A percentile compares a stretch with the other conserved stretches of the same genome.
These are phyloP conservation scores for Plodia interpunctella DNA, from an alignment of 1,140 invertebrate species.

Conservation along the genomic window DNA sequence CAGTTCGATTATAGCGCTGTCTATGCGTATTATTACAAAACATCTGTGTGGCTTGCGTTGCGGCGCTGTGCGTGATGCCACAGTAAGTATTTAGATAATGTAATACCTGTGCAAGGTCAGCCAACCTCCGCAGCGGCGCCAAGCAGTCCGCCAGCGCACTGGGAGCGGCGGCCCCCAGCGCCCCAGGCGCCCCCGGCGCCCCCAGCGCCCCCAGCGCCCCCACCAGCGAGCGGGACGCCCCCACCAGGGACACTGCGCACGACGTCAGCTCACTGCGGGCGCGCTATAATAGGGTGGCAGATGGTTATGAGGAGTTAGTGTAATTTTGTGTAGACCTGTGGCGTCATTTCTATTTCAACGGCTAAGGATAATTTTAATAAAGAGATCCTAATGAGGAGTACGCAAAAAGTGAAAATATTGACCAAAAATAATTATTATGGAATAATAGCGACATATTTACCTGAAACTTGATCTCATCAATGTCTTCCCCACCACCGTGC, in stretches of 20 bases:
- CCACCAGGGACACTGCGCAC: constrained; percentile 88
- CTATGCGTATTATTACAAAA: too few species aligned
- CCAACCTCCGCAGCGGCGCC: constrained; percentile 81
- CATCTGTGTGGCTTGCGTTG: too few species aligned
- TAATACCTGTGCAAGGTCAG: constrained; percentile 80
- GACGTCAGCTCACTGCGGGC: constrained; percentile 87
- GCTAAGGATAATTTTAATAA: too few species aligned
- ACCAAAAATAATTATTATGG: too few species aligned
- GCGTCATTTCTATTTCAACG: too few species aligned
- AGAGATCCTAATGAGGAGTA: too few species aligned
- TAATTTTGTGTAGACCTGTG: too few species aligned
- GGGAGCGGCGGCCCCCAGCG: constrained; percentile 55
- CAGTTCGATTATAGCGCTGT: too few species aligned
- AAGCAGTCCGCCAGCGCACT: constrained; percentile 84
- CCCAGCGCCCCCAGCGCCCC: constrained; percentile 90
- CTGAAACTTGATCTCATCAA: constrained; percentile 85
- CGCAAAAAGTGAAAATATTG: too few species aligned
- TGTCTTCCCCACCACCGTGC: constrained; percentile 82
- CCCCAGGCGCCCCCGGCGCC: constrained; percentile 84
- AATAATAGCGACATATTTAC: constrained; percentile 41
- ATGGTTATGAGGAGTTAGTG: too few species aligned
- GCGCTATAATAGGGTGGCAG: constrained; percentile 33
- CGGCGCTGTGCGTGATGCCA: too few species aligned
- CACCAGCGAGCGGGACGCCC: constrained; percentile 89
- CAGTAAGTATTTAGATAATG: too few species aligned